phyloP scores from a whole-genome alignment of 2,888 invertebrate species.

The Nesidiocoris tenuis region DNA sequence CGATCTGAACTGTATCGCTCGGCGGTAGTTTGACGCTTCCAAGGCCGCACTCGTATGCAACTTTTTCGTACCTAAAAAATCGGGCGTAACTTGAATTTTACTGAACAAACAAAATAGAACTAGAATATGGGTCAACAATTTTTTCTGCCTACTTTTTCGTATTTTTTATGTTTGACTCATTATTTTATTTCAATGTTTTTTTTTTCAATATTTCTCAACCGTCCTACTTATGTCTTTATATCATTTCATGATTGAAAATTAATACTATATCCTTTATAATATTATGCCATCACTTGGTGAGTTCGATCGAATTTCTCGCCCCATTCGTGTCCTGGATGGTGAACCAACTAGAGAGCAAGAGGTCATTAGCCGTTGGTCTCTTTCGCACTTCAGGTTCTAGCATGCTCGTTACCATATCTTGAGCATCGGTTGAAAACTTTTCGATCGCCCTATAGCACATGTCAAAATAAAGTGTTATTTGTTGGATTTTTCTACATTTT shows the following conservation, averaged over 20 bases:
- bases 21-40: background rate
- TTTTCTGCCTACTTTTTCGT: too few species aligned
- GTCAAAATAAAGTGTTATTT: too few species aligned
- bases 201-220: too few species aligned
- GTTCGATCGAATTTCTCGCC: background rate
- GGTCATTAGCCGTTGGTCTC: slow-evolving; percentile 11
- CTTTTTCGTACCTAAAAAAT: background rate
- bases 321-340: background rate
- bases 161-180: too few species aligned
- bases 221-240: too few species aligned
- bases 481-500: too few species aligned
- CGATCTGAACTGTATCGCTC: background rate
- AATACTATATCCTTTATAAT: too few species aligned
- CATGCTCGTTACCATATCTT: background rate
- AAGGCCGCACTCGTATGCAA: background rate
- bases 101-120: too few species aligned
- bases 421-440: background rate
- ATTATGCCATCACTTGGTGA: background rate
- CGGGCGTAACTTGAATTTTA: too few species aligned
- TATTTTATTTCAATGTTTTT: too few species aligned
- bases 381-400: slow-evolving; percentile 21
- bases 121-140: too few species aligned
- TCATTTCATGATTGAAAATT: too few species aligned
- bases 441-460: background rate
- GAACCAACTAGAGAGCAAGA: slow-evolving; percentile 14